phyloP scores from a whole-genome alignment of 2,888 invertebrate species.

The Idaea straminata region DNA sequence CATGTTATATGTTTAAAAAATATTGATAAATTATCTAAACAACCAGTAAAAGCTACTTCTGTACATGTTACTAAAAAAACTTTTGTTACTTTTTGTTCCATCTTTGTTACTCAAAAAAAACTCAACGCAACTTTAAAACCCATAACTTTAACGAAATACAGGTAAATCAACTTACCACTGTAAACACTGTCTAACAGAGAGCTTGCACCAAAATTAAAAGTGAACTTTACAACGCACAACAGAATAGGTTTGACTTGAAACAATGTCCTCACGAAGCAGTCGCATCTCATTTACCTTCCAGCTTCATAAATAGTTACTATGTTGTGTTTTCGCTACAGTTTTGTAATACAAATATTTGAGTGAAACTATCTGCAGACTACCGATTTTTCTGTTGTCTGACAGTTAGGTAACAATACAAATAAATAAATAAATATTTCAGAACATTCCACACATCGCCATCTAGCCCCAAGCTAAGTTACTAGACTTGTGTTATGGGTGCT shows the following conservation, averaged over 20 bases:
- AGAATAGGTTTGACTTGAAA: constrained; percentile 57
- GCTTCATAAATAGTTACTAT: constrained; percentile 15
- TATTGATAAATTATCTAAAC: too few relatives aligned
- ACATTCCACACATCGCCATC: too few relatives aligned
- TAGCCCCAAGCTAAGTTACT: too few relatives aligned
- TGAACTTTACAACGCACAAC: constrained; percentile 56
- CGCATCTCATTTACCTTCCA: constrained; percentile 61
- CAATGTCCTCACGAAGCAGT: constrained; percentile 52
- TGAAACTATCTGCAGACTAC: neutral
- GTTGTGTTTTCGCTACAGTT: constrained; percentile 18
- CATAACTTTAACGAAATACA: neutral
- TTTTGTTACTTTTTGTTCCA: too few relatives aligned
- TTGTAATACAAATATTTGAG: constrained; percentile 28
- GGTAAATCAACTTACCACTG: constrained; percentile 10
- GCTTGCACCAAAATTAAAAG: constrained; percentile 62
- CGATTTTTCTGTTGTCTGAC: neutral
- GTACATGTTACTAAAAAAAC: too few relatives aligned
- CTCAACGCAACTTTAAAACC: too few relatives aligned
- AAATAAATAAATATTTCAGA: too few relatives aligned
- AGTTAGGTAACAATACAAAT: too few relatives aligned
- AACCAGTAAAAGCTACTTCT: too few relatives aligned
- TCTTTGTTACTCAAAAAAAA: too few relatives aligned
- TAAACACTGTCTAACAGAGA: constrained; percentile 6
- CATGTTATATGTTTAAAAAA: too few relatives aligned
- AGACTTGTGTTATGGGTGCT: too few relatives aligned